Base-by-base conservation (phyloP, 1,140 invertebrate species). In the Alviniconcha marisindica region DNA sequence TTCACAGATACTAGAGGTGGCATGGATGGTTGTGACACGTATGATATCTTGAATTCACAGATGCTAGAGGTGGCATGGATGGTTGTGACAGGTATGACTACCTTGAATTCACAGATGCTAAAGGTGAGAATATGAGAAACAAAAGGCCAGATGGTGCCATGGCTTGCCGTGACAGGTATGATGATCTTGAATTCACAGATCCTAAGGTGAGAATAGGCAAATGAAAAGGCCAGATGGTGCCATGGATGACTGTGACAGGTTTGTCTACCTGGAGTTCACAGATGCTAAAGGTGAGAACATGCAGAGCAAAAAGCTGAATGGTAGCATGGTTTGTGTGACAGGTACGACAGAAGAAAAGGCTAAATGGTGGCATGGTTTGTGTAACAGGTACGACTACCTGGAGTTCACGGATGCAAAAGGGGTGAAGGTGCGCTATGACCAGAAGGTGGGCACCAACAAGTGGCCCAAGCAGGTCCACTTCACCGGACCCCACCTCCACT, bases 361-460 rank as follows among this genome's bases (percentile, higher is more conserved):
- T 36, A 73, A 7, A 36, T n/a, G n/a, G 74, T 18, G 24, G 40
- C 74, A 21, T 54, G 31, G 10, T 74, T 77, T 28, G 60, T 56
- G n/a, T 73, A 51, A 83, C 77, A 92, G 91, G 79, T 92, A 92
- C 89, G 92, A 93, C 80, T 93, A 92, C 77, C 83, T 93, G 24
- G 90, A 92, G 69, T 93, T 93, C 82, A 91, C 90, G 33, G 92
- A 93, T 87, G 83, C 90, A n/a, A 86, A 87, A 81, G 92, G 92
- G 14, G 79, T 88, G 60, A 91, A 90, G 77, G 87, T 89, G 79
- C 89, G 87, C 74, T 92, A 91, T 88, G 91, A 93, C 84, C 90
- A 93, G 86, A 92, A 91, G n/a, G 91, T 92, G 10, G 90, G 92
- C 15, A 88, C 88, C 10, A 86, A 87, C n/a, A 91, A 91, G 77